Base-by-base conservation (phyloP, 2,888 invertebrate species). In the Lycaena phlaeas region DNA sequence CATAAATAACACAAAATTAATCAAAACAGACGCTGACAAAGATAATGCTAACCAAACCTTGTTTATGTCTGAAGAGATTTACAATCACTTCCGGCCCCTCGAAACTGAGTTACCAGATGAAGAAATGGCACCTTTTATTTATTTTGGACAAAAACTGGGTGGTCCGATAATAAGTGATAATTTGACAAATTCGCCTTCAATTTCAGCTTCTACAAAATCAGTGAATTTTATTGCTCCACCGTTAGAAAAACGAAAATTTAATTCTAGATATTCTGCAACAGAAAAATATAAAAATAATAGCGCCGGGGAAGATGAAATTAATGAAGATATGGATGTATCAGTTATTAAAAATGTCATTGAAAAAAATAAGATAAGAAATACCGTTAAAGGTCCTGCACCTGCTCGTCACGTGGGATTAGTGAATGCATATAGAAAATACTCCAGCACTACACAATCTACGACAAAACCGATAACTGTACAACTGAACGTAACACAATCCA, bases 41-140 rank as follows among this genome's bases (percentile, higher is more conserved):
- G 64, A 68, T 11, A 82, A 79, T 41, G 68, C 67, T 46, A 88
- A 87, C 53, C 87, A 84, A 38, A 88, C 85, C 1, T 66, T 86
- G 4, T 85, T 86, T 36, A 87, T 88, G 85, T 86, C 88, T 1
- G 87, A 88, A 49, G 87, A 88, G 41, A 67, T 89, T 42, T 89
- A 89, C 53, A 89, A 89, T 52, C 88, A 89, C 51, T 89, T 89
- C 51, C 67, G 88, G 26, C 89, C 89, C 0, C 74, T 89, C 26
- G 89, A 89, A 58, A 73, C 86, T 15, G 88, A 89, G 52, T 67
- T 89, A 40, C 87, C 88, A 0, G 86, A 85, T 29, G 89, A 89
- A 61, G 90, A 90, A 54, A 86, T 90, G 78, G 87, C 88, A 36
- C 90, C 91, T 7, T 92, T 91, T 64, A 75, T 90, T 42, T 89